Evolutionary conservation across 2,113 vertebrate species (phyloP), one percentile per base, ranked within the genome.

Genomic region (Thinocorus orbignyianus): DNA sequence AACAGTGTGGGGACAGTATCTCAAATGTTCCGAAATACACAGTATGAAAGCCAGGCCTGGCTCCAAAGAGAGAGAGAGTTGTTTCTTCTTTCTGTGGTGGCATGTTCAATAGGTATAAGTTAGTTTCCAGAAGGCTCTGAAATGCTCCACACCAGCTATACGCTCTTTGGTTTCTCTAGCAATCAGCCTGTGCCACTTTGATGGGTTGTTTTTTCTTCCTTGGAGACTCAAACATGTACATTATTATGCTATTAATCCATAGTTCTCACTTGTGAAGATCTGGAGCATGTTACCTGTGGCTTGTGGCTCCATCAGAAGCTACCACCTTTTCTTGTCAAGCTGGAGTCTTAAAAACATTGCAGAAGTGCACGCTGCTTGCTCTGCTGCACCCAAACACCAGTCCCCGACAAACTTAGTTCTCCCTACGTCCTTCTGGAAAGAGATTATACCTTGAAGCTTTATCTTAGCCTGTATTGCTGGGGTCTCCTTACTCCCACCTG

Each of bases 361-460:
- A n/a, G 54, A 48, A 64, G 42, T 28, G 13, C 9, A 3, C 0
- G 0, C 35, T 83, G 58, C 35, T 37, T 37, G 17, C 22, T 61
- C 23, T 61, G 41, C 58, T 46, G 33, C 13, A 16, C 39, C 44
- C 24, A 22, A 1, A 31, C 30, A 35, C n/a, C 42, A 70, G 44
- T 61, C 16, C 46, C 18, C 10, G 48, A 12, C 64, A 77, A 52
- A 37, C 5, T 51, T 42, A 7, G 2, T 49, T 62, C 48, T 91
- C 31, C 60, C 24, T 62, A 0, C 15, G 12, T 68, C 46, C 31
- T 83, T 46, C 44, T 58, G 46, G 52, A 37, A 54, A 7, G 54
- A 86, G 19, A 42, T 58, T 25, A 46, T 54, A 31, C 55, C 37
- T 86, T 52, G 41, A 52, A 48, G 16, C 2, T 1, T 33, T 69